Evolutionary conservation across 1,140 invertebrate species (phyloP).

Genomic region (Stegodyphus dumicola): DNA sequence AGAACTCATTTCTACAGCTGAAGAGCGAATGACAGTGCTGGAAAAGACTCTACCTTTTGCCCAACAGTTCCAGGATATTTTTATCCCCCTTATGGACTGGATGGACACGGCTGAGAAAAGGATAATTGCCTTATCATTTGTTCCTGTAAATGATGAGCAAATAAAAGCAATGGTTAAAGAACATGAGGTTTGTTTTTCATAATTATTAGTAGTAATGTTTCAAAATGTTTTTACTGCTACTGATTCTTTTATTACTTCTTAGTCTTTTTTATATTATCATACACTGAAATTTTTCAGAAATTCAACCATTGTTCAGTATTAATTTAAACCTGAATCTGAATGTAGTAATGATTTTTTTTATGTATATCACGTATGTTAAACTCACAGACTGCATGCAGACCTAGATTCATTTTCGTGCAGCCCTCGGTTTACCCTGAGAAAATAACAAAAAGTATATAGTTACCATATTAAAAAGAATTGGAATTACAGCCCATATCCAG

Average conservation of each 20-base stretch:
- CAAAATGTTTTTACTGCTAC: neutral
- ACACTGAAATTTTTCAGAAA: too few relatives aligned
- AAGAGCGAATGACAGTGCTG: constrained; percentile 85
- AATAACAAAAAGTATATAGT: too few relatives aligned
- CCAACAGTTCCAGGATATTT: constrained; percentile 81
- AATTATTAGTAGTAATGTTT: too few relatives aligned
- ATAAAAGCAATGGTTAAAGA: constrained; percentile 87
- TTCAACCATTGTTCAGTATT: too few relatives aligned
- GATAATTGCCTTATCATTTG: constrained; percentile 86
- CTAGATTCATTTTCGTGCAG: too few relatives aligned
- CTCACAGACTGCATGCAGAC: too few relatives aligned
- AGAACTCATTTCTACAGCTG: constrained; percentile 80
- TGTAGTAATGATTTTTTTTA: too few relatives aligned
- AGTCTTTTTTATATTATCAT: neutral
- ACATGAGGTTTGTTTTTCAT: constrained; percentile 70
- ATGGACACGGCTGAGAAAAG: constrained; percentile 88
- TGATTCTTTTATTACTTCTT: neutral
- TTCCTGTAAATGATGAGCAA: constrained; percentile 93
- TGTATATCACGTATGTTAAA: too few relatives aligned
- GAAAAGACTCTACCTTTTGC: constrained; percentile 89
- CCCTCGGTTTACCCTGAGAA: too few relatives aligned
- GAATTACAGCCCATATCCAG: too few relatives aligned
- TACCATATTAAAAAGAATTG: too few relatives aligned
- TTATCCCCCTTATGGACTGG: constrained; percentile 86
- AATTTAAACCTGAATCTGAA: too few relatives aligned